These are phyloP conservation scores for Heteropelma amictum DNA, from an alignment of 2,888 invertebrate species.

Conservation along the genomic window DNA sequence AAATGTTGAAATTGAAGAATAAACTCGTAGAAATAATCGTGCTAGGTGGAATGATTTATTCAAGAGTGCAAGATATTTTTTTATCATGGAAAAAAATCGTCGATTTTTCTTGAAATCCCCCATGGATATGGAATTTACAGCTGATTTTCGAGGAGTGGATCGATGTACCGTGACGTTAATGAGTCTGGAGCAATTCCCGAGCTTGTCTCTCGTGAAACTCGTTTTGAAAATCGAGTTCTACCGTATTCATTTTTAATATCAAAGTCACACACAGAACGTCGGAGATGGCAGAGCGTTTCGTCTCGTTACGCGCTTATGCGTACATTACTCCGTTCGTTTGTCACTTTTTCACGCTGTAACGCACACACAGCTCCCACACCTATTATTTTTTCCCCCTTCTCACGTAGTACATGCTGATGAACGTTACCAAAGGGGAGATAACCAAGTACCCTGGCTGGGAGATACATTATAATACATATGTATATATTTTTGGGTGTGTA, in stretches of 20 bases:
- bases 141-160: conserved; percentile 9
- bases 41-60: no score
- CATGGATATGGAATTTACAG: not conserved
- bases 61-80: no score
- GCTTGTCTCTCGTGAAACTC: conserved; percentile 30
- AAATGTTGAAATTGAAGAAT: no score
- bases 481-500: no score
- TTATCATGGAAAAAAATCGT: not conserved
- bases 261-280: not conserved
- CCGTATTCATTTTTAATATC: conserved; percentile 42
- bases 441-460: conserved; percentile 11
- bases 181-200: conserved; percentile 35
- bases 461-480: not conserved
- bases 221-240: conserved; percentile 4
- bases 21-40: no score
- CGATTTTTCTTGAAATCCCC: not conserved
- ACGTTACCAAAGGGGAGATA: conserved; percentile 25
- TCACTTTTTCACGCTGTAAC: conserved; percentile 35
- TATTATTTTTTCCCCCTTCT: conserved; percentile 24
- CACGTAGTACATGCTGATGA: not conserved
- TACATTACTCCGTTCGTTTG: conserved; percentile 42
- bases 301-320: conserved; percentile 11
- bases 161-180: conserved; percentile 41
- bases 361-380: conserved; percentile 2
- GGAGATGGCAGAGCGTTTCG: not conserved